These are phyloP conservation scores for Trichosurus vulpecula DNA, from an alignment of 2,797 vertebrate species.

Conservation along the genomic window DNA sequence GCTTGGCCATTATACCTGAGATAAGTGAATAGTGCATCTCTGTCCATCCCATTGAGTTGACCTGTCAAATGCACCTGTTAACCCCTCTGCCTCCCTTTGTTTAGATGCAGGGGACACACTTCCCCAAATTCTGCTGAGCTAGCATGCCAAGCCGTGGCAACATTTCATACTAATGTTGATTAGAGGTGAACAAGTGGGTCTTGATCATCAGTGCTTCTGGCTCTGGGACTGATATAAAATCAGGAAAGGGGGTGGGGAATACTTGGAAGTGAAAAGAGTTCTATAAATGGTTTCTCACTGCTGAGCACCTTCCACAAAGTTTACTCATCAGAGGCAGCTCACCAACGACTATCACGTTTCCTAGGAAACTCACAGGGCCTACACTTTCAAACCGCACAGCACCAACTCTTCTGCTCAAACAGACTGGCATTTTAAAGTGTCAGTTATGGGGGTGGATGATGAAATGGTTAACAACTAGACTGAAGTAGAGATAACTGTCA, in stretches of 20 bases:
- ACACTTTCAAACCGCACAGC: constrained; percentile 61
- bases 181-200: neutral
- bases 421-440: constrained; percentile 58
- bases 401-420: constrained; percentile 40
- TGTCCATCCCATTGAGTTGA: neutral
- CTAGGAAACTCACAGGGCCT: constrained; percentile 71
- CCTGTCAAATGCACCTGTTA: neutral
- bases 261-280: constrained; percentile 21
- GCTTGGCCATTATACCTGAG: neutral
- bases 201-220: constrained; percentile 23
- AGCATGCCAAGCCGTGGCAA: neutral
- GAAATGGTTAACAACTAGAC: constrained; percentile 61
- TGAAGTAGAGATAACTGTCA: constrained; percentile 17
- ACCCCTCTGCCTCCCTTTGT: neutral
- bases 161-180: neutral
- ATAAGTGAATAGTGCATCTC: constrained; percentile 10
- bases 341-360: constrained; percentile 66
- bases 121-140: neutral
- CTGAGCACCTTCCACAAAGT: constrained; percentile 52
- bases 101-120: neutral
- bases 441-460: constrained; percentile 62
- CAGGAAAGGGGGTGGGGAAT: constrained; percentile 27
- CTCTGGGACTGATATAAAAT: constrained; percentile 25
- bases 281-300: constrained; percentile 46
- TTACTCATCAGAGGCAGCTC: constrained; percentile 41